Conservation (phyloP, 2,888 invertebrate genomes). For the Cheilosia soror region DNA sequence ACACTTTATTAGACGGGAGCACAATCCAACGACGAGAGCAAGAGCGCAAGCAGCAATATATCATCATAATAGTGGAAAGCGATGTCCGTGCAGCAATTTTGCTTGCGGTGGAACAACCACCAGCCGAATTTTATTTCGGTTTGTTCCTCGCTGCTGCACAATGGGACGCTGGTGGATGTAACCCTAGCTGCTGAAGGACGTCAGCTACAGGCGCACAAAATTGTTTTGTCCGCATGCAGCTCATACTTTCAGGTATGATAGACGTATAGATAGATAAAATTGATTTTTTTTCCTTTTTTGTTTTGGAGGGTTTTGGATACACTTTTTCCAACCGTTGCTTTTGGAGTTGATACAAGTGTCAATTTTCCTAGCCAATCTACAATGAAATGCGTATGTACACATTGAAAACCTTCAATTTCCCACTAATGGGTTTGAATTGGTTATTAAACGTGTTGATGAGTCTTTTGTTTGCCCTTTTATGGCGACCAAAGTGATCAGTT, state of each 20-base stretch:
- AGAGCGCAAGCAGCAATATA: slow-evolving; percentile 33
- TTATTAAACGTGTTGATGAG: slow-evolving; percentile 14
- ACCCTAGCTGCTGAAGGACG: slow-evolving; percentile 96
- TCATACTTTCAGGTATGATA: slow-evolving; percentile 93
- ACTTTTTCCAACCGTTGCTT: slow-evolving; percentile 10
- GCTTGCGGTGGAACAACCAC: slow-evolving; percentile 96
- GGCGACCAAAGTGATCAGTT: neutral
- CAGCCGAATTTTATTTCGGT: slow-evolving; percentile 96
- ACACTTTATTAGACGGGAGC: neutral
- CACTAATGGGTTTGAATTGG: slow-evolving; percentile 11
- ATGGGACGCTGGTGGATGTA: slow-evolving; percentile 94
- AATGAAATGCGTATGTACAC: neutral
- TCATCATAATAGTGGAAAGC: slow-evolving; percentile 35
- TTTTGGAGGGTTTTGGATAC: slow-evolving; percentile 8
- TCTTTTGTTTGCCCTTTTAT: slow-evolving; percentile 2
- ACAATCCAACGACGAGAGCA: neutral
- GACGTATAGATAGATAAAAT: slow-evolving; percentile 52
- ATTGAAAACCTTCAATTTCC: neutral
- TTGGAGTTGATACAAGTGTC: neutral
- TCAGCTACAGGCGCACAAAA: slow-evolving; percentile 94
- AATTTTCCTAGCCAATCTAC: neutral
- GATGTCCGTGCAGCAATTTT: slow-evolving; percentile 91
- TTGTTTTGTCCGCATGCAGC: slow-evolving; percentile 95
- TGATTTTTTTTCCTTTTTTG: slow-evolving; percentile 36
- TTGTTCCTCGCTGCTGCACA: slow-evolving; percentile 92